These are phyloP conservation scores for Aurelia coerulea DNA, from an alignment of 30 jellyfish, hydroid and myxozoan genomes.

Conservation along the genomic window DNA sequence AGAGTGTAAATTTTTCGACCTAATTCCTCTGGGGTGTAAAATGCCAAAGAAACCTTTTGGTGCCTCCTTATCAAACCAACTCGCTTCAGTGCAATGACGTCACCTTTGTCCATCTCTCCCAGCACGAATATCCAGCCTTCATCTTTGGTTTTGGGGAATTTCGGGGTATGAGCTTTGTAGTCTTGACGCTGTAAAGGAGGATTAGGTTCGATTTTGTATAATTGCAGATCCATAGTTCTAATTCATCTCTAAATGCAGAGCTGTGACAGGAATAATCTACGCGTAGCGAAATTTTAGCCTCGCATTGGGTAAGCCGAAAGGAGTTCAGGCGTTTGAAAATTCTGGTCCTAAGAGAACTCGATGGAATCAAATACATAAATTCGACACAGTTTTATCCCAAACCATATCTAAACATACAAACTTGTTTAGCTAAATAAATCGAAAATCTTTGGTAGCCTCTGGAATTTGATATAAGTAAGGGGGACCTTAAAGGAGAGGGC, in stretches of 20 bases:
- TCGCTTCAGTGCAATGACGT: slow-evolving; percentile 86
- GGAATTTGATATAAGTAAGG: too few species aligned
- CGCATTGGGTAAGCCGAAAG: not conserved
- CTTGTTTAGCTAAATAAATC: too few species aligned
- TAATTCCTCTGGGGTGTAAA: slow-evolving; percentile 69
- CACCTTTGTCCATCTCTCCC: slow-evolving; percentile 86
- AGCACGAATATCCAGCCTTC: slow-evolving; percentile 95
- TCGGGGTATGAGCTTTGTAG: slow-evolving; percentile 78
- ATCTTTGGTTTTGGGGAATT: slow-evolving; percentile 84
- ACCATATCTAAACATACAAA: too few species aligned
- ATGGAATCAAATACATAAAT: too few species aligned
- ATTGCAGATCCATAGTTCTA: too few species aligned
- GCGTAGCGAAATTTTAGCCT: not conserved
- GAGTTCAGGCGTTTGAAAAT: too few species aligned
- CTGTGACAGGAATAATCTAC: not conserved
- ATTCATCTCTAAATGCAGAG: too few species aligned
- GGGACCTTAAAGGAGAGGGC: too few species aligned
- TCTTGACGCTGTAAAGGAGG: slow-evolving; percentile 62
- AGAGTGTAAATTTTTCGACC: slow-evolving; percentile 79
- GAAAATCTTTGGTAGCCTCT: too few species aligned
- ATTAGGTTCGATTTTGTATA: too few species aligned
- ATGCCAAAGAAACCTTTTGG: slow-evolving; percentile 75
- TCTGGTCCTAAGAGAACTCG: too few species aligned
- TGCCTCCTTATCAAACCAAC: slow-evolving; percentile 67
- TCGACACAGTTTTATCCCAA: too few species aligned